These are phyloP conservation scores for Ceratosolen fusciceps DNA, from an alignment of 1,140 invertebrate species.

Conservation along the genomic window DNA sequence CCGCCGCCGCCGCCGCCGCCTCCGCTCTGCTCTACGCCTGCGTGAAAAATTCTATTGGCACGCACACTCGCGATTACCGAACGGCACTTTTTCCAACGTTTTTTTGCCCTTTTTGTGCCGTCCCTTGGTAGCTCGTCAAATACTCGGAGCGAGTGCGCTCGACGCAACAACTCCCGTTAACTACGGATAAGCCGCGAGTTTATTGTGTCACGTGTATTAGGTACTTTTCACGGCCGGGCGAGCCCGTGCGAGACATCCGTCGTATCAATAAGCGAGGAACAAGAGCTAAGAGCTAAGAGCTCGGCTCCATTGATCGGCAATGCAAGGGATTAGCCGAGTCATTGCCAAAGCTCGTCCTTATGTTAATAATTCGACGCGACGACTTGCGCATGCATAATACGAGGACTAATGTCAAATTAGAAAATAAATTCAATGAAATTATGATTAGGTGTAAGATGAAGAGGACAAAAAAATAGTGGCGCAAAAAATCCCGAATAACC, in stretches of 20 bases:
- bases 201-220: neutral
- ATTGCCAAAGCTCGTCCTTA: conserved; percentile 17
- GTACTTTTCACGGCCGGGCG: neutral
- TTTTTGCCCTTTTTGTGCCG: too few species aligned
- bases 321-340: conserved; percentile 40
- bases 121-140: conserved; percentile 46
- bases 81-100: neutral
- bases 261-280: too few species aligned
- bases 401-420: conserved; percentile 14
- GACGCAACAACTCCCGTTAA: neutral
- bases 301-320: conserved; percentile 33
- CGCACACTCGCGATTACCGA: conserved; percentile 1
- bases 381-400: neutral
- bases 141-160: neutral
- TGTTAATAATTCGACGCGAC: conserved; percentile 22
- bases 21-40: neutral
- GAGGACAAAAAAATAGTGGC: neutral
- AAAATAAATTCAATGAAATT: conserved; percentile 21
- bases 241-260: too few species aligned
- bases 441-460: conserved; percentile 8
- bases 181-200: neutral
- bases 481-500: too few species aligned
- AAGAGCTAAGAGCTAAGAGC: too few species aligned
- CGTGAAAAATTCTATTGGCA: conserved; percentile 11
- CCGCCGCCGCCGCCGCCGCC: too few species aligned